Evolutionary conservation across 2,888 invertebrate species (phyloP).

Genomic region (Parochlus steinenii): DNA sequence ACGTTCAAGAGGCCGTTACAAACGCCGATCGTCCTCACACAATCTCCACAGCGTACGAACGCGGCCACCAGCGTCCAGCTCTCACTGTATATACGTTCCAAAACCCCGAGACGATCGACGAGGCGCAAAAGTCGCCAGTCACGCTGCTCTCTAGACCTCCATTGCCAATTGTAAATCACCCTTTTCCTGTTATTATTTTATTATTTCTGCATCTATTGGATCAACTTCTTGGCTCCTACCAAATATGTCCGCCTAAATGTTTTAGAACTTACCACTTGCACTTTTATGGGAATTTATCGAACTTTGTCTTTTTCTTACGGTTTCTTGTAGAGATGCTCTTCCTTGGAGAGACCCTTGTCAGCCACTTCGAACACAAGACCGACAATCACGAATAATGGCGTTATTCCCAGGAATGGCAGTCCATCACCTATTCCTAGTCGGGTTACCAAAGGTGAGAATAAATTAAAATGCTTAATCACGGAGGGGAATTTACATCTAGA

Average conservation of each 20-base stretch:
- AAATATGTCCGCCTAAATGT: not conserved
- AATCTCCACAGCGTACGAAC: slow-evolving; percentile 84
- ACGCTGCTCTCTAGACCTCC: slow-evolving; percentile 43
- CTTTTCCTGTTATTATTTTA: slow-evolving; percentile 13
- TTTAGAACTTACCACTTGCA: not conserved
- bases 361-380: slow-evolving; percentile 31
- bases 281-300: not conserved
- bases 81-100: slow-evolving; percentile 78
- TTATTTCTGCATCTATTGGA: slow-evolving; percentile 10
- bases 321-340: slow-evolving; percentile 55
- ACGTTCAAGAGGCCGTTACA: slow-evolving; percentile 29
- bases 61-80: slow-evolving; percentile 69
- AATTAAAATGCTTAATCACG: too few species aligned
- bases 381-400: slow-evolving; percentile 23
- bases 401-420: too few species aligned
- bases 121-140: slow-evolving; percentile 33
- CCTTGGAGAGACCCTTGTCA: slow-evolving; percentile 61
- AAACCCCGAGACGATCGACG: slow-evolving; percentile 41
- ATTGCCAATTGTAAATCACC: slow-evolving; percentile 46
- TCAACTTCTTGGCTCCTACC: not conserved
- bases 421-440: slow-evolving; percentile 59
- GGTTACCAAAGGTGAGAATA: slow-evolving; percentile 50
- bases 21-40: slow-evolving; percentile 81
- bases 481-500: too few species aligned
- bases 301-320: slow-evolving; percentile 1